Conservation (phyloP, 1,140 invertebrate genomes). For the Pachyrhynchus sulphureomaculatus region DNA sequence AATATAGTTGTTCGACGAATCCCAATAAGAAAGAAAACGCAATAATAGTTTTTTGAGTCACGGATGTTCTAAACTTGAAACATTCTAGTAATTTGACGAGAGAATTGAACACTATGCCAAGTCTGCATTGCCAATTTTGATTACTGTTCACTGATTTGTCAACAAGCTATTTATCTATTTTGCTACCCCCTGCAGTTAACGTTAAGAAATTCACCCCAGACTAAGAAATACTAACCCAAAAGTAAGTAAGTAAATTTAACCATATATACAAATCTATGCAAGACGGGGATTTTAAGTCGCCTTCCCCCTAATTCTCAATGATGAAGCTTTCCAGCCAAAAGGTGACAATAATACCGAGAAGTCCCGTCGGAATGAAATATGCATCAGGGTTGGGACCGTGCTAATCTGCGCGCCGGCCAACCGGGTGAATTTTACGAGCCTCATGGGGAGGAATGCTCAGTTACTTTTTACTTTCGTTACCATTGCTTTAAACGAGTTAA, state of each 20-base stretch:
- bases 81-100: no score
- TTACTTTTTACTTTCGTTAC: slow-evolving; percentile 1
- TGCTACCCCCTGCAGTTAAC: no score
- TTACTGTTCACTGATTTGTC: no score
- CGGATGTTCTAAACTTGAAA: no score
- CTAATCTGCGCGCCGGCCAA: slow-evolving; percentile 18
- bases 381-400: slow-evolving; percentile 18
- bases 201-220: no score
- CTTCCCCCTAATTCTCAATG: slow-evolving; percentile 17
- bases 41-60: no score
- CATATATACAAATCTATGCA: neutral
- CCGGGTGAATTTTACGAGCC: slow-evolving; percentile 12
- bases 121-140: no score
- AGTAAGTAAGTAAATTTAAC: neutral
- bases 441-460: slow-evolving; percentile 3
- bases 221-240: neutral
- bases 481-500: neutral
- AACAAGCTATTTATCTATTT: no score
- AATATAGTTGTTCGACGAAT: no score
- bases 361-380: slow-evolving; percentile 24
- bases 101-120: no score
- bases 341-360: slow-evolving; percentile 23
- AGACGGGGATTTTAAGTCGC: neutral
- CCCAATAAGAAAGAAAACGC: no score
- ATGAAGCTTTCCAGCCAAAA: slow-evolving; percentile 19